Evolutionary conservation across 2,888 invertebrate species (phyloP).

Genomic region (Loripinus fragilis): DNA sequence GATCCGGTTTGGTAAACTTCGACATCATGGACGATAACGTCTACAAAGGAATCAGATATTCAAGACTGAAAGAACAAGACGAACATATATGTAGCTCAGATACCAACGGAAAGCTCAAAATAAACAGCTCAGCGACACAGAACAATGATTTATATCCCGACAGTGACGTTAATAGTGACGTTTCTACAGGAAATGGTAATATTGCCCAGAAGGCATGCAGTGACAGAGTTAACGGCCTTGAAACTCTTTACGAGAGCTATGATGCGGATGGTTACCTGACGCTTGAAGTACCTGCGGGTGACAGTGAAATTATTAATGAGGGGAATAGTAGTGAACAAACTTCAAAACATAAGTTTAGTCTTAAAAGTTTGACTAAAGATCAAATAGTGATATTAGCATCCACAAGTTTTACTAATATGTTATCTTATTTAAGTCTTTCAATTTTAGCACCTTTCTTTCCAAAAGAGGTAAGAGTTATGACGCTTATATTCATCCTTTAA

Average conservation of each 20-base stretch:
- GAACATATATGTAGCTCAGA: neutral
- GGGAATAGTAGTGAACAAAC: neutral
- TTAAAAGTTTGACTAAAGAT: constrained; percentile 35
- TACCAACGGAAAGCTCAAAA: neutral
- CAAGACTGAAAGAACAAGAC: neutral
- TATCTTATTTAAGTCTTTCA: constrained; percentile 52
- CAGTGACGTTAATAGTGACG: neutral
- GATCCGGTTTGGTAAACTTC: neutral
- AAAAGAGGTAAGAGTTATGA: constrained; percentile 56
- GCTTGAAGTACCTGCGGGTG: neutral
- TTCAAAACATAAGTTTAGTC: constrained; percentile 31
- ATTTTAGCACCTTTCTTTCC: constrained; percentile 59
- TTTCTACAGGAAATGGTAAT: neutral
- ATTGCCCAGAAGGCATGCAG: neutral
- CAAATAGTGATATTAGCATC: constrained; percentile 39
- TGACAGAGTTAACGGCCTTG: neutral
- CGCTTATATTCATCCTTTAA: too few relatives aligned
- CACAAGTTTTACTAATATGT: constrained; percentile 43
- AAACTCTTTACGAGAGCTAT: neutral
- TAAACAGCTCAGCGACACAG: neutral
- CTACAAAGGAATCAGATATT: neutral
- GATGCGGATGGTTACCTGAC: neutral
- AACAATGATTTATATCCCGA: neutral
- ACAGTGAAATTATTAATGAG: neutral
- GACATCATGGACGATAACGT: neutral